A percentile compares a stretch with the other conserved stretches of the same genome.
These are phyloP conservation scores for Monomorium pharaonis DNA, from an alignment of 1,140 invertebrate genomes.

Conservation along the genomic window DNA sequence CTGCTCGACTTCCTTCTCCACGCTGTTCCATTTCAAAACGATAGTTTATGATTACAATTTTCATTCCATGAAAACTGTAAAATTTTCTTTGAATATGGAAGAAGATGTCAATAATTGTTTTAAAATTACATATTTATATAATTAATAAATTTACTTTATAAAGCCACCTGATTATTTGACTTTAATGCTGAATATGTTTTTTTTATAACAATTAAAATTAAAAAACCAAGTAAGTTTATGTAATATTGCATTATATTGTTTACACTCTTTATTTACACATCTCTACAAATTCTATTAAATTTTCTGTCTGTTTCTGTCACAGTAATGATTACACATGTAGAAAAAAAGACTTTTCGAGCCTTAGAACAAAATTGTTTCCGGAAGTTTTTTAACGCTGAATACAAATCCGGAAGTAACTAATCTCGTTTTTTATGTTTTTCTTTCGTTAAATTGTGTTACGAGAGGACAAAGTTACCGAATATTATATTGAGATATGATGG, in stretches of 20 bases:
- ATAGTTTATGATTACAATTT: slow-evolving; percentile 45
- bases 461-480: background rate
- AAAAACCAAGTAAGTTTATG: background rate
- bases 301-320: background rate
- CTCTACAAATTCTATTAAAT: background rate
- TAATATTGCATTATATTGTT: background rate
- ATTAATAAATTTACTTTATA: background rate
- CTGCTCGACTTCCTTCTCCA: background rate
- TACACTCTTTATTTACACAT: background rate
- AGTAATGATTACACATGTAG: background rate
- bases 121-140: background rate
- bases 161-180: background rate
- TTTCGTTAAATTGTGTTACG: background rate
- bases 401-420: no score
- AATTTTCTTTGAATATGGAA: background rate
- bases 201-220: background rate
- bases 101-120: background rate
- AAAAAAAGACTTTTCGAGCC: no score
- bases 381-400: no score
- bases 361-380: no score
- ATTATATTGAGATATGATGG: background rate
- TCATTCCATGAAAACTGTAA: slow-evolving; percentile 7
- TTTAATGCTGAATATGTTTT: background rate
- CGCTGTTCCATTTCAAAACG: slow-evolving; percentile 55
- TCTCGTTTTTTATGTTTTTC: background rate